phyloP scores from a whole-genome alignment of 2,113 vertebrate species.

The Lasiurus borealis region DNA sequence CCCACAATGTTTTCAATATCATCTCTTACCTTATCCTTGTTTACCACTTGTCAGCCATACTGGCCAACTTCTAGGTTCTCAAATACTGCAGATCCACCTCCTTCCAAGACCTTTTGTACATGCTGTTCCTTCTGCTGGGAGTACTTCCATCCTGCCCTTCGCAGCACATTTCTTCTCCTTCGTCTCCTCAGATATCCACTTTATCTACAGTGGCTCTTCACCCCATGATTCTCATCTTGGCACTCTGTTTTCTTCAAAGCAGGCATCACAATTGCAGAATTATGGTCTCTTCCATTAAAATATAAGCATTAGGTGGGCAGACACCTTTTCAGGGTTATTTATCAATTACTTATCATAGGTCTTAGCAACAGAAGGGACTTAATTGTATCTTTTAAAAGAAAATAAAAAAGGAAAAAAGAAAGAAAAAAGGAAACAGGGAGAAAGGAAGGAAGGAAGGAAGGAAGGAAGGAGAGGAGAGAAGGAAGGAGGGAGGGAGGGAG shows the following conservation, averaged over 20 bases:
- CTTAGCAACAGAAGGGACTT: background rate
- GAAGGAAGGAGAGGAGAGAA: too few relatives aligned
- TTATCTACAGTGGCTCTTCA: background rate
- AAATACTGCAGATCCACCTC: background rate
- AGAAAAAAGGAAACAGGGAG: rapidly evolving
- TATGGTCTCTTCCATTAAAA: background rate
- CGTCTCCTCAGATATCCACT: background rate
- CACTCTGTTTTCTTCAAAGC: background rate
- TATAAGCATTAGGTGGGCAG: background rate
- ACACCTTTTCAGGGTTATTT: background rate
- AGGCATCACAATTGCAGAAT: background rate
- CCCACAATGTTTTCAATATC: background rate
- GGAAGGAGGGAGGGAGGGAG: too few relatives aligned
- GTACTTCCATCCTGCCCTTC: background rate
- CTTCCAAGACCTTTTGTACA: background rate
- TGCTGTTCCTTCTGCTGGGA: background rate
- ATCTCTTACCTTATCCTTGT: background rate
- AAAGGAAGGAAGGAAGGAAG: background rate
- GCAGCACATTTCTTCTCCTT: background rate
- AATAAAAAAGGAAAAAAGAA: background rate
- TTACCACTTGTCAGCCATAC: background rate
- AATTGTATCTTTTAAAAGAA: background rate
- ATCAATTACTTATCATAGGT: background rate
- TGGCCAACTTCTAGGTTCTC: background rate
- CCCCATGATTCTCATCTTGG: background rate